These are phyloP conservation scores for Falco naumanni DNA, from an alignment of 2,797 vertebrate species.

Conservation along the genomic window DNA sequence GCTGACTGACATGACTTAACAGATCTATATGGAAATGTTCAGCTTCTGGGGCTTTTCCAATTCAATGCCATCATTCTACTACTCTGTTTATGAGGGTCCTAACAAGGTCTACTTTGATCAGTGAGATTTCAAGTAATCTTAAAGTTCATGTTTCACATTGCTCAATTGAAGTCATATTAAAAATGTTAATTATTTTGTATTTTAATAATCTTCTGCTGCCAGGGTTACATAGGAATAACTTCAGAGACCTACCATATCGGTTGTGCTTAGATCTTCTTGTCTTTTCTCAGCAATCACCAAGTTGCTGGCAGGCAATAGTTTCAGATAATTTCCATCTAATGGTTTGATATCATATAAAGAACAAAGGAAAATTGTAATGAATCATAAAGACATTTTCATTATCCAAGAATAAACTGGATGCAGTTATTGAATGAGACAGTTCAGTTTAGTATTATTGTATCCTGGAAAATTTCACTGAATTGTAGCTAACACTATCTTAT, in stretches of 20 bases:
- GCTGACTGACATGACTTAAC: not conserved
- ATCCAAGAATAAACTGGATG: conserved; percentile 49
- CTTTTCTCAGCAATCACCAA: not conserved
- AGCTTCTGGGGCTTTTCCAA: not conserved
- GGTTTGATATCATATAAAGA: conserved; percentile 22
- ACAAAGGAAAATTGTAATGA: conserved; percentile 41
- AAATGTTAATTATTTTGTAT: not conserved
- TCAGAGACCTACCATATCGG: not conserved
- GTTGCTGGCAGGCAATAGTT: conserved; percentile 1
- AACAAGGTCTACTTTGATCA: not conserved
- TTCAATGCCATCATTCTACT: not conserved
- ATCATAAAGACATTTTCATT: conserved; percentile 61
- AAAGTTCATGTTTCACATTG: not conserved
- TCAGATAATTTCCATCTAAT: conserved; percentile 40
- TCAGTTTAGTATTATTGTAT: not conserved
- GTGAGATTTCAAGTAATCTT: not conserved
- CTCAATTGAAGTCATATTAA: not conserved
- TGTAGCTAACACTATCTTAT: not conserved
- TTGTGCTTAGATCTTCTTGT: not conserved
- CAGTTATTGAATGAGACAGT: conserved; percentile 33
- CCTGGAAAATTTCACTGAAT: conserved; percentile 28
- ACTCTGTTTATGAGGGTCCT: not conserved
- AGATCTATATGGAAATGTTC: not conserved
- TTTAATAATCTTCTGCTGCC: not conserved
- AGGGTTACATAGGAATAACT: not conserved